Conservation (phyloP, 2,888 invertebrate genomes). For the Cecidostiba fungosa region DNA sequence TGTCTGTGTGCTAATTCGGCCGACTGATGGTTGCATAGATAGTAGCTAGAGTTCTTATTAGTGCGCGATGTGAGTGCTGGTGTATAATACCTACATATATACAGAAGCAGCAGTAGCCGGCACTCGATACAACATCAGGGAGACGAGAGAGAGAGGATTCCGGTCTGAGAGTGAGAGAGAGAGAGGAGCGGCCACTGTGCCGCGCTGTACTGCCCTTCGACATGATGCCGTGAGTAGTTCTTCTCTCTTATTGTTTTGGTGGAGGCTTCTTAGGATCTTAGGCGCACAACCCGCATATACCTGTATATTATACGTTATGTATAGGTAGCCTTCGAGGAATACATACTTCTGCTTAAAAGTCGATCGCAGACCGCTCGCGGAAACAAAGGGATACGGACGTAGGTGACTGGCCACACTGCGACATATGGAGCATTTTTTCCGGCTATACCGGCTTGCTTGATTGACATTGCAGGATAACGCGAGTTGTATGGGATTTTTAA, state of each 20-base stretch:
- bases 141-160: neutral
- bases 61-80: slow-evolving; percentile 1
- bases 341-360: neutral
- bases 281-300: neutral
- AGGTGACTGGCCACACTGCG: neutral
- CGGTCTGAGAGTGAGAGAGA: neutral
- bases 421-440: slow-evolving; percentile 1
- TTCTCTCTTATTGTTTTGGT: neutral
- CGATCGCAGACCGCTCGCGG: neutral
- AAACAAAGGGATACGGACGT: slow-evolving; percentile 4
- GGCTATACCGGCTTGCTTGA: neutral
- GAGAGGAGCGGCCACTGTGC: neutral
- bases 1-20: neutral
- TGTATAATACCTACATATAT: neutral
- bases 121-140: neutral
- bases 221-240: slow-evolving; percentile 19
- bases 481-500: neutral
- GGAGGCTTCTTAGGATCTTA: neutral
- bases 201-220: neutral
- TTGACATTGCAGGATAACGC: too few species aligned
- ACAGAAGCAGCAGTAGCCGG: neutral
- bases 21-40: neutral
- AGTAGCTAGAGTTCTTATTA: neutral
- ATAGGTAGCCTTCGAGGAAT: neutral
- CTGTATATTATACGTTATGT: too few species aligned